phyloP scores from a whole-genome alignment of 2,888 invertebrate genomes.

The Laothoe populi region DNA sequence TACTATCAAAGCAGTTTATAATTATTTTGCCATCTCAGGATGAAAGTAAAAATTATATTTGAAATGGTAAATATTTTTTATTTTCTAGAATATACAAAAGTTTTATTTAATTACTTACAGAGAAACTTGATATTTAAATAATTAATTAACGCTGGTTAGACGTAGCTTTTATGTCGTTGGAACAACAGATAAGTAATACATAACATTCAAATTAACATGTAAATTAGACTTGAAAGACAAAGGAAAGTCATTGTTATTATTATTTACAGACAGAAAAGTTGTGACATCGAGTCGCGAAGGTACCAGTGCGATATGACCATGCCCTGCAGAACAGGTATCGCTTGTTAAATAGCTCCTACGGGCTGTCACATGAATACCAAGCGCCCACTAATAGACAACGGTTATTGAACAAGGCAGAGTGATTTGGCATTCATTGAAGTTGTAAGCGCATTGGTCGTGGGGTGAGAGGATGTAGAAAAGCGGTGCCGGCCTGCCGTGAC shows the following conservation, averaged over 20 bases:
- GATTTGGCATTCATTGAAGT: conserved; percentile 60
- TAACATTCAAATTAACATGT: conserved; percentile 5
- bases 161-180: not conserved
- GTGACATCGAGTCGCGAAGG: conserved; percentile 29
- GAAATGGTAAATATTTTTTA: no score
- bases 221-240: not conserved
- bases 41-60: no score
- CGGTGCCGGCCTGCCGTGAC: conserved; percentile 55
- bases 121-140: not conserved
- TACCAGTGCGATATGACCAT: conserved; percentile 36
- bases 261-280: not conserved
- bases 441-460: conserved; percentile 33
- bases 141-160: no score
- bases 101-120: not conserved
- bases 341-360: conserved; percentile 49
- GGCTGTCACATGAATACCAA: conserved; percentile 59
- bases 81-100: no score
- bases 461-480: conserved; percentile 37
- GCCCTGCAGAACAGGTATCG: conserved; percentile 52
- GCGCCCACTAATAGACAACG: conserved; percentile 57
- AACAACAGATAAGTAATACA: not conserved
- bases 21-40: no score
- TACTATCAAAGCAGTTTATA: no score
- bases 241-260: not conserved
- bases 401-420: conserved; percentile 57